A percentile compares a stretch with the other conserved stretches of the same genome.
These are phyloP conservation scores for Acleris sparsana DNA, from an alignment of 2,888 invertebrate species.

Conservation along the genomic window DNA sequence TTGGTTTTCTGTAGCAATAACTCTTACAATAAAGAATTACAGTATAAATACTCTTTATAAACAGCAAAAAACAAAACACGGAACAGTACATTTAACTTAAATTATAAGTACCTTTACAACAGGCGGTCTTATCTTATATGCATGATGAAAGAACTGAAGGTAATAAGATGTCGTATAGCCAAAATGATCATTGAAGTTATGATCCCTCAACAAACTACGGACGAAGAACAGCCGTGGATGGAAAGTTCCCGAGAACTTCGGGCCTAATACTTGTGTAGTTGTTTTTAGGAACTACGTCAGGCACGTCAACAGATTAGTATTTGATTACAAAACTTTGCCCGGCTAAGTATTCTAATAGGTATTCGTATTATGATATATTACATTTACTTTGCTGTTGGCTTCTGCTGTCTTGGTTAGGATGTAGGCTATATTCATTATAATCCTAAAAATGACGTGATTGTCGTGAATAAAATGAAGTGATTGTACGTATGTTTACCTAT, in stretches of 20 bases:
- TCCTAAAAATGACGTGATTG: too few species aligned
- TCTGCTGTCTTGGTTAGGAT: neutral
- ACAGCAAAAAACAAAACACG: too few species aligned
- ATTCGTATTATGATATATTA: conserved; percentile 1
- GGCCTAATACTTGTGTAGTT: conserved; percentile 22
- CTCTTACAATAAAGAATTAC: too few species aligned
- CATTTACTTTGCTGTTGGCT: neutral
- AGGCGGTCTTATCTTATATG: too few species aligned
- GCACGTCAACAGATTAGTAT: conserved; percentile 17
- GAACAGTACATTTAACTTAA: too few species aligned
- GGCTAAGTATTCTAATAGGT: neutral
- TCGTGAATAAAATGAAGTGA: too few species aligned
- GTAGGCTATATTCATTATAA: too few species aligned
- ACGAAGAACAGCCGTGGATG: neutral
- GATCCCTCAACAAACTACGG: conserved; percentile 16
- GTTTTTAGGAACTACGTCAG: conserved; percentile 14
- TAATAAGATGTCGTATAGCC: neutral
- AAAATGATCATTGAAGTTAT: conserved; percentile 17
- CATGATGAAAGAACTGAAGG: too few species aligned
- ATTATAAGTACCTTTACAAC: too few species aligned
- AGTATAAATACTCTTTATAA: too few species aligned
- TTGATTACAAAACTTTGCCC: conserved; percentile 22
- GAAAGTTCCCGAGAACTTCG: conserved; percentile 14
- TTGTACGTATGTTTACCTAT: too few species aligned
- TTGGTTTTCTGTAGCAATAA: too few species aligned